Evolutionary conservation across 2,888 invertebrate genomes (phyloP).

Genomic region (Diarsia brunnea): DNA sequence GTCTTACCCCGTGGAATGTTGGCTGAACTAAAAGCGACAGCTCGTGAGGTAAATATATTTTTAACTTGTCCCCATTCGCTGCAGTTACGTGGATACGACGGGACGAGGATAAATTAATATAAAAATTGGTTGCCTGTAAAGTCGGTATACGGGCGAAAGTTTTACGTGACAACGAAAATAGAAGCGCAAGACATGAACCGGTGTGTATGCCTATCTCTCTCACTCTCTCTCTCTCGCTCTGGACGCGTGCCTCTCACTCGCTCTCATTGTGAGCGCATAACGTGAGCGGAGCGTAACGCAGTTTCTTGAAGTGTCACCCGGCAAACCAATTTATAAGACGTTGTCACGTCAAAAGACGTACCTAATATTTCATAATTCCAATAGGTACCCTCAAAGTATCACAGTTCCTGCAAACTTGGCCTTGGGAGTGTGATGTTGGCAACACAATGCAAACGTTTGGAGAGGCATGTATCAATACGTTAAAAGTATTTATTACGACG

Average conservation of each 20-base stretch:
- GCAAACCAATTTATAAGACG: too few species aligned
- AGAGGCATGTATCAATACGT: neutral
- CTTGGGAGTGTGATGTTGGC: conserved; percentile 1
- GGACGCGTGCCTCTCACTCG: too few species aligned
- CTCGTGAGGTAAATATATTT: conserved; percentile 31
- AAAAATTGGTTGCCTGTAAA: too few species aligned
- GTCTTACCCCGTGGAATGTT: conserved; percentile 12
- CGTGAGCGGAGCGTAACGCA: too few species aligned
- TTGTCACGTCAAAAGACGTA: too few species aligned
- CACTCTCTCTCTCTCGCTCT: too few species aligned
- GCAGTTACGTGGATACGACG: neutral
- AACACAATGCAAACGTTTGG: conserved; percentile 17
- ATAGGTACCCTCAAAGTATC: neutral
- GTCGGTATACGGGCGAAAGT: too few species aligned
- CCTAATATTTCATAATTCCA: neutral
- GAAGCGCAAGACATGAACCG: too few species aligned
- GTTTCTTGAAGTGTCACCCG: too few species aligned
- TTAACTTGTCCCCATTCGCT: conserved; percentile 13
- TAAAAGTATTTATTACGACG: conserved; percentile 15
- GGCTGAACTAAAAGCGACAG: neutral
- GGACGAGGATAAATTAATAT: neutral
- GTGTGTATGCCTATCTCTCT: too few species aligned
- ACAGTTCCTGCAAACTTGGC: conserved; percentile 9
- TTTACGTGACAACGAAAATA: too few species aligned
- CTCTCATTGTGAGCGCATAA: too few species aligned